Conservation (phyloP, 2,888 invertebrate species). For the Plusia festucae region DNA sequence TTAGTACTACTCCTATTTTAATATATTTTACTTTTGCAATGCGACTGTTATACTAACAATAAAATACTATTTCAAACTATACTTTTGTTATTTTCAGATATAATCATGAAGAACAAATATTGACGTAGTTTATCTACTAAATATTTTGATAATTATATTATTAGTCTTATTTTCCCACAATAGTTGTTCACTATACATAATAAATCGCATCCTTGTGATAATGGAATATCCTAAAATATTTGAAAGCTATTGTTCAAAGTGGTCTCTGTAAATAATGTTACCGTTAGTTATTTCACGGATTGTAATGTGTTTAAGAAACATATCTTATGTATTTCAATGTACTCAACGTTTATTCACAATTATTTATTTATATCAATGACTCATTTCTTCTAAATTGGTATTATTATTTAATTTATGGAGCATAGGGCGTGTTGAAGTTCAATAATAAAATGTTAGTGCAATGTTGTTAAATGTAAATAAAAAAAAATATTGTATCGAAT, state of each 20-base stretch:
- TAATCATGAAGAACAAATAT: constrained; percentile 35
- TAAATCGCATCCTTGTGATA: constrained; percentile 77
- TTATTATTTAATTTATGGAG: constrained; percentile 39
- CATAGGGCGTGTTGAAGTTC: constrained; percentile 38
- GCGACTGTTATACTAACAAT: not conserved
- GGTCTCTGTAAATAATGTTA: constrained; percentile 76
- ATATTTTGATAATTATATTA: constrained; percentile 50
- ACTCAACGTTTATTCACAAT: constrained; percentile 51
- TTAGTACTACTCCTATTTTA: too few relatives aligned
- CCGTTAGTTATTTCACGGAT: constrained; percentile 52
- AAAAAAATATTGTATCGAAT: constrained; percentile 68
- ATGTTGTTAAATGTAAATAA: constrained; percentile 70
- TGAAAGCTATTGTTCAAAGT: constrained; percentile 52
- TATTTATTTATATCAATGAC: constrained; percentile 59
- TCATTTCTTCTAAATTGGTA: constrained; percentile 50
- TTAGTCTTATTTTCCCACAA: constrained; percentile 52
- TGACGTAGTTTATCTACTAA: constrained; percentile 40
- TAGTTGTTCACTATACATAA: constrained; percentile 54
- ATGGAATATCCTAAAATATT: constrained; percentile 61
- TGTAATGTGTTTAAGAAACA: constrained; percentile 51
- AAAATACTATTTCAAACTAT: not conserved
- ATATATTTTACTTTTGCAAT: not conserved
- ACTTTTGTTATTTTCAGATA: constrained; percentile 47
- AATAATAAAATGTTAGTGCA: constrained; percentile 54
- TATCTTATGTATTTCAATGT: constrained; percentile 43